Evolutionary conservation across 2,797 vertebrate genomes (phyloP), one percentile per base, ranked within the genome.

Genomic region (Hyperoplus lanceolatus): DNA sequence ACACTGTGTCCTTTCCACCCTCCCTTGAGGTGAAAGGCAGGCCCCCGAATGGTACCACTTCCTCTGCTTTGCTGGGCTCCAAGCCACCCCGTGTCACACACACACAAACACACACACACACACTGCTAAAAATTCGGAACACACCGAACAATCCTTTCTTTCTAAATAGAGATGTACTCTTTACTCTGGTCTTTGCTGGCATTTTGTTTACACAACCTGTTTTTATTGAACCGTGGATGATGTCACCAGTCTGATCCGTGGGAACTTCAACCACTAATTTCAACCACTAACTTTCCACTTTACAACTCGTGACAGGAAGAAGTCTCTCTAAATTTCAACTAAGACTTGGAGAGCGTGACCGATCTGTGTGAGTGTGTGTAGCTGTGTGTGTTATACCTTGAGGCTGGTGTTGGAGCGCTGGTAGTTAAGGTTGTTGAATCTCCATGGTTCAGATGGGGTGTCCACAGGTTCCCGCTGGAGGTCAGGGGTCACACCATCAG

Each of bases 361-460:
- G 9, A 21, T 46, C 43, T 42, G 41, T 72, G 13, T 46, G 21
- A 42, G 42, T 56, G 43, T 46, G 11, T 70, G 59, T 59, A 12
- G 29, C 38, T 13, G 38, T 50, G 29, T n/a, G 10, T 8, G 4
- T 53, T 13, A 2, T 90, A 99, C 98, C 97, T 98, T 97, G 16
- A 99, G 95, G 87, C 97, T 99, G 80, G 97, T 96, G 93, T 98
- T 97, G 84, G 96, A 98, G 6, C 94, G 95, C 0, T 96, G 96
- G 60, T 97, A 97, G 89, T 95, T 97, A 59, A 97, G 94, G 87
- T 97, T 96, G 0, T 96, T 97, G 91, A 96, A 97, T 81, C 97
- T 97, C 98, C 98, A 99, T 12, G 95, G 94, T 55, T 98, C 97
- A 0, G 96, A 96, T 0, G 96, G 95, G 1, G 96, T 95, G 73